phyloP scores from a whole-genome alignment of 2,888 invertebrate species.

The Chrysolina oricalcia region DNA sequence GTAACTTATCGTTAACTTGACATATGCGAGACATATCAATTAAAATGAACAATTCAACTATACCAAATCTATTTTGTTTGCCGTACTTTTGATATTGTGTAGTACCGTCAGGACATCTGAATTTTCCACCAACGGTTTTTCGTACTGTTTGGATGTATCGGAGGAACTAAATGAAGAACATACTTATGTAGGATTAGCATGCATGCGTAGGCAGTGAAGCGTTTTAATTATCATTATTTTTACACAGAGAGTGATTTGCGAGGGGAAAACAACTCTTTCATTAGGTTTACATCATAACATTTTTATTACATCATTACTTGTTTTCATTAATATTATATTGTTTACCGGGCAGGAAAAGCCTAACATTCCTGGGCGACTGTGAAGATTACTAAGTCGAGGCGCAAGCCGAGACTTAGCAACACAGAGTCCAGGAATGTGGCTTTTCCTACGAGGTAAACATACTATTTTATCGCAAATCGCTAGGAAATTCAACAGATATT shows the following conservation, averaged over 20 bases:
- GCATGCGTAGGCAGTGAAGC: conserved; percentile 16
- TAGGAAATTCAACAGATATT: no score
- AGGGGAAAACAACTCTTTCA: no score
- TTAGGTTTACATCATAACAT: no score
- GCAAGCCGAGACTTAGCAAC: no score
- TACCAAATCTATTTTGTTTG: not conserved
- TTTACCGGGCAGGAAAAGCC: no score
- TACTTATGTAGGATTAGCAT: conserved; percentile 1
- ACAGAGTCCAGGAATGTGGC: no score
- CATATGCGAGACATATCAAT: conserved; percentile 41
- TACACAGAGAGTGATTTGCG: not conserved
- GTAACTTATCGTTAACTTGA: conserved; percentile 36
- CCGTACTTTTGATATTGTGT: not conserved
- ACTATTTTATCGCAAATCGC: no score
- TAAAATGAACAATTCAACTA: conserved; percentile 16
- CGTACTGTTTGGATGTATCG: conserved; percentile 15
- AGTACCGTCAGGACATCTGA: conserved; percentile 11
- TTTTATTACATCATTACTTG: no score
- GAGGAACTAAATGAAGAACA: conserved; percentile 12
- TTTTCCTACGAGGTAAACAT: no score
- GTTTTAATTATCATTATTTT: not conserved
- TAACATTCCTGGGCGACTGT: no score
- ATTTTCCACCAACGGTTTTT: not conserved
- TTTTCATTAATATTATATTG: no score
- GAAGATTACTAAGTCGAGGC: no score